Base-by-base conservation (phyloP, 2,113 vertebrate species). In the Thryonomys swinderianus region DNA sequence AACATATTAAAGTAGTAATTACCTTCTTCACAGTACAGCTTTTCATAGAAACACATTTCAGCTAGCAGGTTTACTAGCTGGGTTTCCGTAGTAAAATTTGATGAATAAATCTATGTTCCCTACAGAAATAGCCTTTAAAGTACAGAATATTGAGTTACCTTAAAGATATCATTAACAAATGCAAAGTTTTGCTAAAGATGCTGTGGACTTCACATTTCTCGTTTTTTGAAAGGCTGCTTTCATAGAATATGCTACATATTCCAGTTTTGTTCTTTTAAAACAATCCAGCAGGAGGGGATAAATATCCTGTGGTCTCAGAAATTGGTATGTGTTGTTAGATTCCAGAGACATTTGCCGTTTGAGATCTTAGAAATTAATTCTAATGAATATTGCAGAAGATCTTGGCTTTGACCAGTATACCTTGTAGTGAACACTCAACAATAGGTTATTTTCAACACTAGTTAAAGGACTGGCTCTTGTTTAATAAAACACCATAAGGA, bases 1-100 rank as follows among this genome's bases (percentile, higher is more conserved):
- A 94, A 93, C 40, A 84, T 83, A 62, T 61, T 78, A 95, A 88
- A 95, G 61, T 94, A 89, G 48, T 59, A 93, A 96, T 93, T 96
- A 82, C 30, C 42, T 91, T 96, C 71, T 92, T 92, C 37, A 67
- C 88, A 86, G 78, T 85, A 42, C 42, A 93, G 71, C 88, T 95
- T 92, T 96, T 82, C 85, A 95, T 66, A 93, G 64, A 96, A 94
- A 95, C 71, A 80, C 66, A 76, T 96, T 94, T 96, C 61, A 82
- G 14, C 51, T 92, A 91, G 42, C 53, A 80, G 57, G 9, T 83
- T 94, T 93, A 91, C 73, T 90, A 91, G 64, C 48, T 89, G 48
- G 94, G 94, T 85, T 97, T 93, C 84, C 93, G 87, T 27, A 85
- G n/a, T 81, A 92, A 90, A 91, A 94, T 93, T 93, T 45, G 16